Evolutionary conservation across 37 sponge, comb jelly and placozoan species (phyloP), one percentile per base, ranked within the genome.

Genomic region (Dysidea cf. avara): DNA sequence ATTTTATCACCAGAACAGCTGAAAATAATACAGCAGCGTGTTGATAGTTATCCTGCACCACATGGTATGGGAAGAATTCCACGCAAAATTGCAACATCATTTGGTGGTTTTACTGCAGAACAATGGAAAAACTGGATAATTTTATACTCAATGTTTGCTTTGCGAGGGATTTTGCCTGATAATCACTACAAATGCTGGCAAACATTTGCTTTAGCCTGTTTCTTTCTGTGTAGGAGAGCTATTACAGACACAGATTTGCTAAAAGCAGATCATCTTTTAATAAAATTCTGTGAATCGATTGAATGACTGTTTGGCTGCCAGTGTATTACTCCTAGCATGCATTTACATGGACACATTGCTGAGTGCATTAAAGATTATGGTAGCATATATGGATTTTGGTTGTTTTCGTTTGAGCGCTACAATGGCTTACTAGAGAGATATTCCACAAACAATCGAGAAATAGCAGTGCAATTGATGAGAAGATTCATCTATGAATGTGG

Each of bases 371-470:
- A 30, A 9, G 57, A 71, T 14, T 71, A 46, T 71, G 72, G 72
- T 30, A 56, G 57, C 6, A 51, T 25, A 13, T 53, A 53, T 39
- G 9, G 57, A 12, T 71, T 71, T 54, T 71, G 72, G 72, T 39
- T 71, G 6, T 71, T 71, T 39, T 37, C 39, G 22, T 71, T 16
- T 54, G 72, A 71, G 55, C 53, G 74, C 9, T 53, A 67, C 54
- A 85, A 85, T 79, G 86, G 86, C 3, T 43, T 72, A 22, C 54
- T 85, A 28, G 80, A 70, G 25, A 66, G 80, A 20, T 78, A 62
- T 29, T 69, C 52, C 33, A 85, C 79, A 11, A 87, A 87, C 53
- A 64, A 64, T 56, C 76, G 40, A 26, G 25, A 46, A 34, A 75
- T 81, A 62, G 52, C 68, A 11, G 24, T 75, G 12, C 87, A 87